Percentiles rank a stretch among this genome's conserved stretches.
These are phyloP conservation scores for Thamnophis elegans DNA, from an alignment of 2,797 vertebrate species.

Conservation along the genomic window DNA sequence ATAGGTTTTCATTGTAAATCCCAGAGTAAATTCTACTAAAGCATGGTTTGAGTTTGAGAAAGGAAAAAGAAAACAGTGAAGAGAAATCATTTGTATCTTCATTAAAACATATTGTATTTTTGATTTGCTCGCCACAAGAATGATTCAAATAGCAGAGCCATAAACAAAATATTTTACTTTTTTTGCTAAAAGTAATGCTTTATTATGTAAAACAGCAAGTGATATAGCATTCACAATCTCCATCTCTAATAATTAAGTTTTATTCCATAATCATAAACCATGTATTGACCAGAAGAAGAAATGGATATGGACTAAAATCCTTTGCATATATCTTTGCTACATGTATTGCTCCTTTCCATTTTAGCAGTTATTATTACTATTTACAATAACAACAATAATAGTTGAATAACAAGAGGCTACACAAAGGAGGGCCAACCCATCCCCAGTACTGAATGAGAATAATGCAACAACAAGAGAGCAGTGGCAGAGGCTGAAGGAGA, in stretches of 20 bases:
- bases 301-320: background rate
- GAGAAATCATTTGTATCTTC: background rate
- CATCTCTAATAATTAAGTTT: background rate
- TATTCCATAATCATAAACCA: background rate
- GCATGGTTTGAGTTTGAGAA: background rate
- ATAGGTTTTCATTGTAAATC: background rate
- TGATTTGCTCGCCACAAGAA: conserved; percentile 19
- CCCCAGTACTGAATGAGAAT: background rate
- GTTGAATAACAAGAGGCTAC: background rate
- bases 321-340: background rate
- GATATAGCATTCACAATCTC: background rate
- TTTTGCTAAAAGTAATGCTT: background rate
- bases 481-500: background rate
- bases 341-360: background rate
- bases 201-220: background rate
- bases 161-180: background rate
- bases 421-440: background rate
- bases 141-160: background rate
- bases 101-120: conserved; percentile 28
- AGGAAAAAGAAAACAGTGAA: background rate
- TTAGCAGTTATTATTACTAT: background rate
- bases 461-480: background rate
- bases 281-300: background rate
- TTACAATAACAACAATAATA: no score
- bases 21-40: background rate